phyloP scores from a whole-genome alignment of 2,888 invertebrate species.

The Magallana nippona region DNA sequence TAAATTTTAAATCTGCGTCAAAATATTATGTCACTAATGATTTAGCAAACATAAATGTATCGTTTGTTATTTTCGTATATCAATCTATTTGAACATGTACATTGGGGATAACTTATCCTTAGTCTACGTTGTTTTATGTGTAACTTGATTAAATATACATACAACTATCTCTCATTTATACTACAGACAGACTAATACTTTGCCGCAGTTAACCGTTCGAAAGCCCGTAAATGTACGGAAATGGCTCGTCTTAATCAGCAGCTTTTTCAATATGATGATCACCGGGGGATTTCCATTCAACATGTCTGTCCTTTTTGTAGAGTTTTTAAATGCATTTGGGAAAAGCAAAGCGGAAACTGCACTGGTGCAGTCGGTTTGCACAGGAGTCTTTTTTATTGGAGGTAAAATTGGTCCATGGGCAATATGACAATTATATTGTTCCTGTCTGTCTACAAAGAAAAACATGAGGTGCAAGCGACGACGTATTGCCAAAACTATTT shows the following conservation, averaged over 20 bases:
- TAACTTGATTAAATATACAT: no score
- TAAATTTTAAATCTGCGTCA: no score
- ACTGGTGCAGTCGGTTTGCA: constrained; percentile 44
- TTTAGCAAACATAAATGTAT: no score
- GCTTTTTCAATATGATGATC: constrained; percentile 30
- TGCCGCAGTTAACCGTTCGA: not conserved
- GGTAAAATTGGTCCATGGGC: constrained; percentile 24
- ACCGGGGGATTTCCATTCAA: constrained; percentile 42
- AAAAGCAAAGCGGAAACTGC: constrained; percentile 49
- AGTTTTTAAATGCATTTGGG: constrained; percentile 45
- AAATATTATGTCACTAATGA: no score
- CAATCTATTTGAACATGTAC: no score
- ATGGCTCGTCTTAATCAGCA: constrained; percentile 43
- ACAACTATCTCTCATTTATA: not conserved
- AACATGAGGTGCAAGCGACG: no score
- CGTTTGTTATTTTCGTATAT: no score
- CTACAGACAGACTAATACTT: not conserved
- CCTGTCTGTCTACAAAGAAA: no score
- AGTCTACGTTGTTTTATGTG: no score
- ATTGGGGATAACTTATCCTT: no score
- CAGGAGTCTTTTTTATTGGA: constrained; percentile 42
- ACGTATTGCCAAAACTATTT: no score
- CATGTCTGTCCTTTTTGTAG: constrained; percentile 47
- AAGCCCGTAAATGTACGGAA: not conserved
- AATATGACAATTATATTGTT: no score